A percentile compares a stretch with the other conserved stretches of the same genome.
Conservation (phyloP, 2,888 invertebrate species). For the Thera obeliscata region DNA sequence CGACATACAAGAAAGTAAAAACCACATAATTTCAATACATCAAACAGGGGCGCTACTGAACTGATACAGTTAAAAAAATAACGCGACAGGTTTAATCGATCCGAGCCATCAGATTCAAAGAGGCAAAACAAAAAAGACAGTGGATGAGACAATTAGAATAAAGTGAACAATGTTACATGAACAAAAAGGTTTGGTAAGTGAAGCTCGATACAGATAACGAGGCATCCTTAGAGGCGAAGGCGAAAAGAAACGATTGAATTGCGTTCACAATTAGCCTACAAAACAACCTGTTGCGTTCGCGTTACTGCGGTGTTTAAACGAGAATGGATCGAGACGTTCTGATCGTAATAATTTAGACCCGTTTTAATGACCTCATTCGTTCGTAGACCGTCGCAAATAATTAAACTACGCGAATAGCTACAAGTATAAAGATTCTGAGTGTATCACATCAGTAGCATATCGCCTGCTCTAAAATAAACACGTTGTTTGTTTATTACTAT, state of each 20-base stretch:
- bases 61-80: constrained; percentile 45
- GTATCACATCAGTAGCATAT: background rate
- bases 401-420: background rate
- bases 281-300: constrained; percentile 71
- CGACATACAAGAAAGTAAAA: constrained; percentile 64
- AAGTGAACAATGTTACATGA: constrained; percentile 58
- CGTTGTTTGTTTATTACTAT: constrained; percentile 14
- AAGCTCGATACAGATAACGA: constrained; percentile 63
- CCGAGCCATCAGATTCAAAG: constrained; percentile 36
- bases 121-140: constrained; percentile 39
- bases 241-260: constrained; percentile 73
- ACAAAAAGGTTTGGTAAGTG: constrained; percentile 55
- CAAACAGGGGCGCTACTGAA: constrained; percentile 46
- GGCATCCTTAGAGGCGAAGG: constrained; percentile 56
- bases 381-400: background rate
- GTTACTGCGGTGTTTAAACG: constrained; percentile 56
- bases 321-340: constrained; percentile 32
- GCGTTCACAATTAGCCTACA: constrained; percentile 72
- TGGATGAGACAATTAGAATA: constrained; percentile 54
- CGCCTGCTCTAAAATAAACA: background rate
- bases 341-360: constrained; percentile 9
- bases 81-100: constrained; percentile 42
- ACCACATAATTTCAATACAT: constrained; percentile 53
- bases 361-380: constrained; percentile 13
- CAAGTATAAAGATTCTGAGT: background rate